phyloP scores from a whole-genome alignment of 2,888 invertebrate species.

The Patella ulyssiponensis region DNA sequence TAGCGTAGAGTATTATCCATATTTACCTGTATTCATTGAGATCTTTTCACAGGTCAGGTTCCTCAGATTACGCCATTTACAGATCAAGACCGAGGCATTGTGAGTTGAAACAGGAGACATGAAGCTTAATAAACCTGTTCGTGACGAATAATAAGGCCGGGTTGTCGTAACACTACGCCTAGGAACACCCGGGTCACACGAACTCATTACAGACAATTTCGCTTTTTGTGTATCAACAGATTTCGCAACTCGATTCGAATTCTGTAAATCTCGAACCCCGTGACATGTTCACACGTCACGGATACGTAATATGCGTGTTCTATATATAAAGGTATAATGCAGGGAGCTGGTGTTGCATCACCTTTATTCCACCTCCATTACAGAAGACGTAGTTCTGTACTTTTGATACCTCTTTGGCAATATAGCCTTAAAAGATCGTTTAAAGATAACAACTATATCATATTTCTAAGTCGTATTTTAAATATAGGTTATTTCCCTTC shows the following conservation, averaged over 20 bases:
- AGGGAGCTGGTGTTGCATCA: too few relatives aligned
- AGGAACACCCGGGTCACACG: too few relatives aligned
- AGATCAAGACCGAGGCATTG: not conserved
- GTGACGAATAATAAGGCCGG: not conserved
- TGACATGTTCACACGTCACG: not conserved
- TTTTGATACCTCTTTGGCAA: too few relatives aligned
- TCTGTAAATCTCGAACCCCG: not conserved
- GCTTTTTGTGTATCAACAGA: constrained; percentile 6
- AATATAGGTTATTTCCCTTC: too few relatives aligned
- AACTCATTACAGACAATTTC: not conserved
- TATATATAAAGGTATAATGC: too few relatives aligned
- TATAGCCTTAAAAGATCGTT: too few relatives aligned
- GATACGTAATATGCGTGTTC: too few relatives aligned
- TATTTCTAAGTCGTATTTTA: too few relatives aligned
- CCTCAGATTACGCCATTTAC: constrained; percentile 11
- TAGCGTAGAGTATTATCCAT: not conserved
- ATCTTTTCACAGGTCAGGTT: constrained; percentile 7
- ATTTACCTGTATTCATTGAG: not conserved
- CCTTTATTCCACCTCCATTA: too few relatives aligned
- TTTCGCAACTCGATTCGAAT: not conserved
- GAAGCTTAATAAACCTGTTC: not conserved
- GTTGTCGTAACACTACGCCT: too few relatives aligned
- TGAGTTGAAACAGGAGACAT: not conserved
- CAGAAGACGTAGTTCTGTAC: too few relatives aligned
- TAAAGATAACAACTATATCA: too few relatives aligned